These are phyloP conservation scores for Pteruthius melanotis DNA, from an alignment of 2,113 vertebrate genomes.

Conservation along the genomic window DNA sequence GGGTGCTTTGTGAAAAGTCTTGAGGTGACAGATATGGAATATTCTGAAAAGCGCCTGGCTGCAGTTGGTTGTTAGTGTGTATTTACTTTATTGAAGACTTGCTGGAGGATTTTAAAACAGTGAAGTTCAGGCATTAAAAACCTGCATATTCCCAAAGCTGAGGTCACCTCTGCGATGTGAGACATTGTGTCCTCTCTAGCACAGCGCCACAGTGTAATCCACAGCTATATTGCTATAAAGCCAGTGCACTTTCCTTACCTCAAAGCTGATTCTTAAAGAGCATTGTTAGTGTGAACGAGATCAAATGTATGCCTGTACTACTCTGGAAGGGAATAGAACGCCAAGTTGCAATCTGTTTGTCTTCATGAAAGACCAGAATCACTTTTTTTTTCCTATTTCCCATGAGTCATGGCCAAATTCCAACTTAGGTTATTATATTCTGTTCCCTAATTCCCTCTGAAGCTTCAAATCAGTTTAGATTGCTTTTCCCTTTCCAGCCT, in stretches of 20 bases:
- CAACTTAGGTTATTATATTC: conserved; percentile 49
- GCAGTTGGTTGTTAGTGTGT: not conserved
- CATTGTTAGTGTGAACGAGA: not conserved
- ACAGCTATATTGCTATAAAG: not conserved
- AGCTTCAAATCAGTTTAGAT: conserved; percentile 53
- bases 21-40: not conserved
- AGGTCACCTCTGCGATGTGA: not conserved
- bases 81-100: not conserved
- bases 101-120: not conserved
- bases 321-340: not conserved
- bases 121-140: not conserved
- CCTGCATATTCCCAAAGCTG: not conserved
- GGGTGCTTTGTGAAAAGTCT: not conserved
- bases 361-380: not conserved
- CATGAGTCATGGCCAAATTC: conserved; percentile 11
- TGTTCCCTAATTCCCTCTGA: conserved; percentile 44
- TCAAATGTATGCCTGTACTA: not conserved
- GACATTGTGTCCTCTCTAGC: not conserved
- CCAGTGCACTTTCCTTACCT: not conserved
- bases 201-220: not conserved
- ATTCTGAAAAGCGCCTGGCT: not conserved
- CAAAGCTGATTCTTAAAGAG: not conserved
- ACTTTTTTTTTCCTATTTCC: not conserved
- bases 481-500: conserved; percentile 41
- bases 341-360: not conserved